Conservation (phyloP, 2,888 invertebrate species). For the Spisula subtruncata region DNA sequence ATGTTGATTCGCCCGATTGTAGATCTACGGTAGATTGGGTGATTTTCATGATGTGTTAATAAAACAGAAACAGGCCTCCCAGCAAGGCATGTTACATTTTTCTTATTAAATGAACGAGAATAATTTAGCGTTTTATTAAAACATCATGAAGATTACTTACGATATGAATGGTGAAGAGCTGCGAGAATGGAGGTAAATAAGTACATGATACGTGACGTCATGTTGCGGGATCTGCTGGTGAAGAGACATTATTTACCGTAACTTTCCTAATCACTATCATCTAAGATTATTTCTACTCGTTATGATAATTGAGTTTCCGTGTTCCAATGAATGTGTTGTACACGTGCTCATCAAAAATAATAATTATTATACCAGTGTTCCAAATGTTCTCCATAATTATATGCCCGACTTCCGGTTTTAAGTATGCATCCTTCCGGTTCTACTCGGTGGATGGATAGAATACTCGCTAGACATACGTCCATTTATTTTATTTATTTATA, state of each 20-base stretch:
- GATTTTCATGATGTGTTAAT: not conserved
- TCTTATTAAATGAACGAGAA: not conserved
- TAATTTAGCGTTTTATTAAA: constrained; percentile 4
- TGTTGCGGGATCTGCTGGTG: not conserved
- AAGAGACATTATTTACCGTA: constrained; percentile 3
- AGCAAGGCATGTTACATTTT: not conserved
- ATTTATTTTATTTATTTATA: too few relatives aligned
- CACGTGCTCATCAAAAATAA: too few relatives aligned
- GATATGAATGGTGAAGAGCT: constrained; percentile 9
- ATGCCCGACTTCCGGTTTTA: too few relatives aligned
- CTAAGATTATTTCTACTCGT: not conserved
- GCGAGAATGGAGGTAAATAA: constrained; percentile 7
- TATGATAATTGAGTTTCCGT: too few relatives aligned
- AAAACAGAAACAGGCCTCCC: constrained; percentile 15
- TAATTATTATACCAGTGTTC: too few relatives aligned
- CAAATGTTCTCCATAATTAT: too few relatives aligned
- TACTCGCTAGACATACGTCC: too few relatives aligned
- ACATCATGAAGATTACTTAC: constrained; percentile 12
- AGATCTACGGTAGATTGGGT: not conserved
- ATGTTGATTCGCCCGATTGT: too few relatives aligned
- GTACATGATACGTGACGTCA: not conserved
- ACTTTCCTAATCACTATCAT: not conserved
- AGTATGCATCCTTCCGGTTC: too few relatives aligned
- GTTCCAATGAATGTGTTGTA: too few relatives aligned
- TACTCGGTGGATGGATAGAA: too few relatives aligned